Base-by-base conservation (phyloP, 92 coral and sea anemone genomes). In the Meandrina meandrites region DNA sequence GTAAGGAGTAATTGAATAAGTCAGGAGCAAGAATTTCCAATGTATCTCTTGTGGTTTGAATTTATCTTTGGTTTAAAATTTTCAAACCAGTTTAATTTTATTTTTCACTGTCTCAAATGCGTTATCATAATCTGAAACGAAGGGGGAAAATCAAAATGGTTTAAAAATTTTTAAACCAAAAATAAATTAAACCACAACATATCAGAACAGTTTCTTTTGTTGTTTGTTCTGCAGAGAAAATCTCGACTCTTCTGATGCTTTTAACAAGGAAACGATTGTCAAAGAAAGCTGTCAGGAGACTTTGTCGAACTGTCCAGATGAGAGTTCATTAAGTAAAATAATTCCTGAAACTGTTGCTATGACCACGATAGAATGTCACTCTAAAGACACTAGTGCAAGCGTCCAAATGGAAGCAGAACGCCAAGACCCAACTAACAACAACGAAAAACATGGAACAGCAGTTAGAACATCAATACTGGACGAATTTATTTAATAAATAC, bases 381-480 rank as follows among this genome's bases (percentile, higher is more conserved):
- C 62, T 15, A 60, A 36, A 21, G 75, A 84, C 12, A 60, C 28
- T 62, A 31, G 62, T 1, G 16, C 34, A 50, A 31, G 34, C 56
- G 17, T 51, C 24, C 56, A 30, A 32, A 48, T 21, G 47, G 51
- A 17, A 35, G 54, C 28, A 74, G 36, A 4, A 40, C 27, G 14
- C 8, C 74, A 22, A 40, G 74, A 62, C 35, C 18, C 9, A 60
- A 18, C 40, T 16, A 27, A 28, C 45, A 27, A 28, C 45, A 60
- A 31, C 36, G 56, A 42, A 10, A 50, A 57, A 60, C 51, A 60
- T 24, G 79, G 51, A 28, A 22, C 75, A 83, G 40, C 2, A 51
- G 50, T 36, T 13, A 75, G 54, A 30, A 35, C 75, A 19, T 84
- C 88, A 37, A 76, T 84, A 56, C 62, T 84, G n/a, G 88, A 84